A percentile compares a stretch with the other conserved stretches of the same genome.
Conservation (phyloP, 2,888 invertebrate species). For the Ormyrus labotus region DNA sequence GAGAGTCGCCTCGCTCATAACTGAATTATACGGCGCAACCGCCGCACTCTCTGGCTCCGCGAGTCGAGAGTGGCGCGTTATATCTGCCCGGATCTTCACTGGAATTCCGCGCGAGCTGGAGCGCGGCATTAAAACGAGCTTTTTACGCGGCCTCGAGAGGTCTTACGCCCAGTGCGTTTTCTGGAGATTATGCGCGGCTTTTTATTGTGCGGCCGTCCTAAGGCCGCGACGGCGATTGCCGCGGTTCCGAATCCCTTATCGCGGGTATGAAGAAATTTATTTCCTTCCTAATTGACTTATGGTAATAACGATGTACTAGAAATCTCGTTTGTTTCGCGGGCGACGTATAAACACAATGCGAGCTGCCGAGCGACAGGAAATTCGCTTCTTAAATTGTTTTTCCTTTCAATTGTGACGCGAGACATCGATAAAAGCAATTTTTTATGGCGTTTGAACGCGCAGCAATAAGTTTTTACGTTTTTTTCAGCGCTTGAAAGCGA, state of each 20-base stretch:
- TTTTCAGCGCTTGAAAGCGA: background rate
- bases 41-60: too few species aligned
- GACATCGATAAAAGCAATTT: background rate
- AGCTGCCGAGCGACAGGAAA: background rate
- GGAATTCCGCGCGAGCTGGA: too few species aligned
- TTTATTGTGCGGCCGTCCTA: background rate
- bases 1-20: too few species aligned
- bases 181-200: background rate
- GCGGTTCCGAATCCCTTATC: background rate
- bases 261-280: conserved; percentile 8
- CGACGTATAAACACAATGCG: background rate
- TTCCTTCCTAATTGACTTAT: conserved; percentile 32
- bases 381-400: conserved; percentile 5
- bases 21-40: too few species aligned
- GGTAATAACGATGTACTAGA: conserved; percentile 3
- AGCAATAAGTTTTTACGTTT: background rate
- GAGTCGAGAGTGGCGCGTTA: too few species aligned
- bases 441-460: background rate
- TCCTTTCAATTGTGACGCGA: background rate
- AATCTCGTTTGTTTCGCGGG: background rate
- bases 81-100: too few species aligned
- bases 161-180: background rate
- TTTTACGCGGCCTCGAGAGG: too few species aligned
- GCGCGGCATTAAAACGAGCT: too few species aligned
- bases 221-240: too few species aligned